Evolutionary conservation across 2,797 vertebrate species (phyloP).

Genomic region (Acipenser oxyrinchus): DNA sequence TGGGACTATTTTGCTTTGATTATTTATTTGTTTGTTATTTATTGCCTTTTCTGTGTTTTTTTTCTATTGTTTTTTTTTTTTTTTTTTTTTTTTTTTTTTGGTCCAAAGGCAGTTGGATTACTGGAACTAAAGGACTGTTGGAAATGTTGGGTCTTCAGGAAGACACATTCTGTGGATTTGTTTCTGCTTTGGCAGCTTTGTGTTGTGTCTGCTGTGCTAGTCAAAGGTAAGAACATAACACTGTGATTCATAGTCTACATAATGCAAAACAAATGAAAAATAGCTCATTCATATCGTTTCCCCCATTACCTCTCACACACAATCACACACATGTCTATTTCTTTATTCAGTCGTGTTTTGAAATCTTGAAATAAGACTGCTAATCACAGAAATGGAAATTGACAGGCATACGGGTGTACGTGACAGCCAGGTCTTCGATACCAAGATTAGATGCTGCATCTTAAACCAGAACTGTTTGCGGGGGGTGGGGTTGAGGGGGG

Average conservation of each 20-base stretch:
- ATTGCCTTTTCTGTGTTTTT: slow-evolving; percentile 25
- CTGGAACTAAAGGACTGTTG: slow-evolving; percentile 72
- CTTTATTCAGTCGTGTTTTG: too few relatives aligned
- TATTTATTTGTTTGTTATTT: slow-evolving; percentile 41
- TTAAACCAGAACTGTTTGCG: too few relatives aligned
- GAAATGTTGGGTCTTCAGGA: slow-evolving; percentile 91
- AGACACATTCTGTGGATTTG: slow-evolving; percentile 85
- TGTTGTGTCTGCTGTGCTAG: slow-evolving; percentile 72
- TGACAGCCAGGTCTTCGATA: too few relatives aligned
- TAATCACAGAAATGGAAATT: neutral
- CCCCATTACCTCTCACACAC: too few relatives aligned
- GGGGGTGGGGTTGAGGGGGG: neutral
- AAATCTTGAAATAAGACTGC: too few relatives aligned
- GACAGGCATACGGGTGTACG: slow-evolving; percentile 1
- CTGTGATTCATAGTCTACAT: too few relatives aligned
- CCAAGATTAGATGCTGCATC: too few relatives aligned
- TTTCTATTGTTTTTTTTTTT: slow-evolving; percentile 22
- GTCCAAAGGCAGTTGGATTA: slow-evolving; percentile 71
- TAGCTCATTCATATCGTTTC: too few relatives aligned
- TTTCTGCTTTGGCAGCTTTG: slow-evolving; percentile 81
- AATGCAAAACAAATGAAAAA: too few relatives aligned
- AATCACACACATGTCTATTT: too few relatives aligned
- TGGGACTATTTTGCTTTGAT: slow-evolving; percentile 51
- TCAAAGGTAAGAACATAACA: slow-evolving; percentile 75
- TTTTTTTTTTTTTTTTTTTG: slow-evolving; percentile 22